Evolutionary conservation across 2,113 vertebrate species (phyloP), one percentile per base, ranked within the genome.

Genomic region (Willisornis vidua): DNA sequence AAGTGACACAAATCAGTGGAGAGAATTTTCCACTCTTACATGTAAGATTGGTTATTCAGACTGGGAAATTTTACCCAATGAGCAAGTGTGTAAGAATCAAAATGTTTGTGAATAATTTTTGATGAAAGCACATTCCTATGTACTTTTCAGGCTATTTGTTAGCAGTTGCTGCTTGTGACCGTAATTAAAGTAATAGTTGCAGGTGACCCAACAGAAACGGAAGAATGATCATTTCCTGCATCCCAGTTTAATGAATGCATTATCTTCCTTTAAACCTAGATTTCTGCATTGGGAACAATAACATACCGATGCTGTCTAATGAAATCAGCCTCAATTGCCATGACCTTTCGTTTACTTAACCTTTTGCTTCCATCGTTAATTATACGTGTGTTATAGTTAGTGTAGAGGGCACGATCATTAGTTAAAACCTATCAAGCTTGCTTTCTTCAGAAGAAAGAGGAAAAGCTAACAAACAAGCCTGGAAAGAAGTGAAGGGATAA

Each of bases 291-390:
- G 77, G 78, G 74, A 97, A 96, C 96, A 96, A 97, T 94, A 92
- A 95, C 93, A 85, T 92, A 92, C 85, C 15, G 0, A 81, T 78
- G 78, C 89, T 94, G 96, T 95, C 96, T 95, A 77, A 91, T 89
- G 91, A 91, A 94, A 96, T 97, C 91, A 95, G 76, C 89, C 51
- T 95, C 91, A 96, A 82, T 72, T 91, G 70, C 63, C 86, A 43
- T 96, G 97, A 96, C 90, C 96, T 97, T 90, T 92, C 33, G 45
- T 94, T 89, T 95, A 66, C 87, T 95, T 91, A 92, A 93, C 80
- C 63, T 95, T 95, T 95, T 92, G 90, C 77, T 94, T 94, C 91
- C 80, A 83, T 83, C 1, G 14, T 95, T 97, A 96, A 96, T 96
- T 96, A 94, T 81, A 90, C 0, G 22, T 89, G 92, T 37, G 8